phyloP scores from a whole-genome alignment of 2,113 vertebrate species.

The Paratilapia polleni region DNA sequence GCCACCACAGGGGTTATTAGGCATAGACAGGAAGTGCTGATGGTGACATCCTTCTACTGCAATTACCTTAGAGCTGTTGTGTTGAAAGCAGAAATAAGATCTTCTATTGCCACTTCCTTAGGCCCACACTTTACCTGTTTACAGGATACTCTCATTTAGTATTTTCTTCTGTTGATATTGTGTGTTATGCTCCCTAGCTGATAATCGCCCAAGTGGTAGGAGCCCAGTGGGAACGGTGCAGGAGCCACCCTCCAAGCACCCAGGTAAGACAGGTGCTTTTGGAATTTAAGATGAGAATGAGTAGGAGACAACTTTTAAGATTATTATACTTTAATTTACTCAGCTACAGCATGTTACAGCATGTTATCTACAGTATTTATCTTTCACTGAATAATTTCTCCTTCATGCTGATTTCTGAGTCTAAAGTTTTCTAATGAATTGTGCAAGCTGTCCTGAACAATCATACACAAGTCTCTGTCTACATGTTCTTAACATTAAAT shows the following conservation, averaged over 20 bases:
- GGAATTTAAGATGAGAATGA: not conserved
- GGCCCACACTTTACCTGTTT: not conserved
- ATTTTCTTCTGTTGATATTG: not conserved
- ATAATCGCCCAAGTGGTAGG: constrained; percentile 90
- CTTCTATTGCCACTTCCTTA: not conserved
- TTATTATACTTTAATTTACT: not conserved
- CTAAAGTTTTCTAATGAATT: not conserved
- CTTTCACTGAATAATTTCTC: not conserved
- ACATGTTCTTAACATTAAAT: not conserved
- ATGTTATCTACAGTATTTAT: not conserved
- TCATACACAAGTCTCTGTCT: not conserved
- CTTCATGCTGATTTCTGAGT: not conserved
- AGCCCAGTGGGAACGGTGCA: constrained; percentile 87
- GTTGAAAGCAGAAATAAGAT: constrained; percentile 13
- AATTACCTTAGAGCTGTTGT: constrained; percentile 9
- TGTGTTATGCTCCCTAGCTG: constrained; percentile 81
- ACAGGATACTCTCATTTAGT: not conserved
- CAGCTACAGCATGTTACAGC: not conserved
- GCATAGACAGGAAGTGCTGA: constrained; percentile 16
- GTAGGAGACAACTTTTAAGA: not conserved
- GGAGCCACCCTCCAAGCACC: constrained; percentile 86
- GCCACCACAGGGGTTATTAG: constrained; percentile 32
- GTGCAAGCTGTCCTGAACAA: not conserved
- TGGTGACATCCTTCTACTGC: constrained; percentile 26
- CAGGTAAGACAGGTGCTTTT: constrained; percentile 76